Conservation (phyloP, 2,888 invertebrate species). For the Hydrotaea cyrtoneurina region DNA sequence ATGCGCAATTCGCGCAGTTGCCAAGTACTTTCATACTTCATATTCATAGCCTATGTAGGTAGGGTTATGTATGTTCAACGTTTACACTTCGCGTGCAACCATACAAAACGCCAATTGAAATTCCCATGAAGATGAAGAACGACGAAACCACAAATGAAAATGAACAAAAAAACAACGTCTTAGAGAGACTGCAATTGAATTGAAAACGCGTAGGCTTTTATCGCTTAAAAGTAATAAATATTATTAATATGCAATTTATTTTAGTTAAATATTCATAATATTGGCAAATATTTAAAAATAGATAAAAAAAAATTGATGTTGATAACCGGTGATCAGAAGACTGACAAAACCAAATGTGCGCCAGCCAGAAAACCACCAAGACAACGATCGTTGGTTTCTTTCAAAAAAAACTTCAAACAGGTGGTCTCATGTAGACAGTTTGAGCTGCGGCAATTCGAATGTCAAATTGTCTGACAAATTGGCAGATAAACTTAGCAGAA, state of each 20-base stretch:
- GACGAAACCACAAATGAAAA: slow-evolving; percentile 28
- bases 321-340: slow-evolving; percentile 12
- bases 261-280: slow-evolving; percentile 66
- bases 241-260: slow-evolving; percentile 67
- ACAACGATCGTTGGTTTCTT: background rate
- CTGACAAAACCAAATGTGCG: background rate
- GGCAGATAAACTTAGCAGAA: background rate
- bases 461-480: background rate
- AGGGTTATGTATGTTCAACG: background rate
- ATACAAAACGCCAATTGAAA: slow-evolving; percentile 47
- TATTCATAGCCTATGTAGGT: background rate
- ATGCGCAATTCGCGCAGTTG: slow-evolving; percentile 59
- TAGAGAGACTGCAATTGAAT: slow-evolving; percentile 6
- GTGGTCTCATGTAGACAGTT: background rate
- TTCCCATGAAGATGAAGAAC: slow-evolving; percentile 61
- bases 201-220: slow-evolving; percentile 64
- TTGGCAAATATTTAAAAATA: slow-evolving; percentile 59
- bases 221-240: slow-evolving; percentile 57
- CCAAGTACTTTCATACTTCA: background rate
- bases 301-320: slow-evolving; percentile 26
- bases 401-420: too few relatives aligned
- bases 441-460: background rate
- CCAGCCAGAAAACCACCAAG: background rate
- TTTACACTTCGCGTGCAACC: slow-evolving; percentile 8
- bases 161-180: background rate